A percentile compares a stretch with the other conserved stretches of the same genome.
phyloP scores from a whole-genome alignment of 2,113 vertebrate genomes.

The Varanus salvator region DNA sequence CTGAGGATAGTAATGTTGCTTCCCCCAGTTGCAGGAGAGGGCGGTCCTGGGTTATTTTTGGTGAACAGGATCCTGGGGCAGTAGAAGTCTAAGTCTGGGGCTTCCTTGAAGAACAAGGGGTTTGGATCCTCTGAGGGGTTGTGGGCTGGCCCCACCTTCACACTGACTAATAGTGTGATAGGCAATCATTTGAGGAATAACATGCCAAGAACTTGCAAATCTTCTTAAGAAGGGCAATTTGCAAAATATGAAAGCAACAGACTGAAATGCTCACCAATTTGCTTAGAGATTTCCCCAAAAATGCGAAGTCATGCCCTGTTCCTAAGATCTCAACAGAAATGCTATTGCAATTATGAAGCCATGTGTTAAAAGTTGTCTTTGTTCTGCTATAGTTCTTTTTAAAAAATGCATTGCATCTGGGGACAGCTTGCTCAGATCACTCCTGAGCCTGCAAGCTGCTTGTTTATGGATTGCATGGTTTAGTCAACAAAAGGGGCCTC shows the following conservation, averaged over 20 bases:
- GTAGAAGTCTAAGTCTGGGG: too few relatives aligned
- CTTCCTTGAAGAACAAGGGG: too few relatives aligned
- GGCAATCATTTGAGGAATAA: not conserved
- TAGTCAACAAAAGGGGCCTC: constrained; percentile 13
- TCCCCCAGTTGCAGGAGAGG: too few relatives aligned
- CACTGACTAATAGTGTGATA: too few relatives aligned
- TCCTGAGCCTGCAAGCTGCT: constrained; percentile 2
- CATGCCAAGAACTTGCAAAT: not conserved
- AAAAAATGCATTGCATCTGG: not conserved
- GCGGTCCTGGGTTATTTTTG: too few relatives aligned
- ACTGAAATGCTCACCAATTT: too few relatives aligned
- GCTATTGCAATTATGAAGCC: not conserved
- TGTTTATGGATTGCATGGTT: constrained; percentile 19
- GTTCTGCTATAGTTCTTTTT: not conserved
- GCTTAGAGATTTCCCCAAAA: not conserved
- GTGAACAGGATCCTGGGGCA: too few relatives aligned
- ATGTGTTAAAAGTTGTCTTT: not conserved
- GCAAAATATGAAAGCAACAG: not conserved
- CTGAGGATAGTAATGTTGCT: too few relatives aligned
- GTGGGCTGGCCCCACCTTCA: too few relatives aligned
- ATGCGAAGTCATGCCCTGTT: not conserved
- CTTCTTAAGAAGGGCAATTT: not conserved
- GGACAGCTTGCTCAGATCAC: constrained; percentile 12
- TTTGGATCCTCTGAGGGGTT: too few relatives aligned
- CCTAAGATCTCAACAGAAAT: not conserved